A percentile compares a stretch with the other conserved stretches of the same genome.
These are phyloP conservation scores for Hypselothyrea guttata DNA, from an alignment of 2,888 invertebrate species.

Conservation along the genomic window DNA sequence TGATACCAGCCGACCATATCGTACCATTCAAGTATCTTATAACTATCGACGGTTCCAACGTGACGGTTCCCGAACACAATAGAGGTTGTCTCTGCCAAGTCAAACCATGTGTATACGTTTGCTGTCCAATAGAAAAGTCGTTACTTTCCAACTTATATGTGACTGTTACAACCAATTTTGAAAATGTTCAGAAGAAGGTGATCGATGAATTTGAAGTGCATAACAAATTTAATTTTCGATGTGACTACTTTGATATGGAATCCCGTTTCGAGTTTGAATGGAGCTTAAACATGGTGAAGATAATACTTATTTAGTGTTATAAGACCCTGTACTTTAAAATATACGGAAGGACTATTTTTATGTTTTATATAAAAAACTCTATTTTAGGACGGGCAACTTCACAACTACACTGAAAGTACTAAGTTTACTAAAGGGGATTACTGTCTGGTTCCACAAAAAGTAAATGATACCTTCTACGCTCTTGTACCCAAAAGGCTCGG, in stretches of 20 bases:
- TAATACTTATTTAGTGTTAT: no score
- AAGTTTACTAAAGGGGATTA: background rate
- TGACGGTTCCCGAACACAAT: background rate
- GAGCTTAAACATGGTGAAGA: no score
- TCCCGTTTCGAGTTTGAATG: background rate
- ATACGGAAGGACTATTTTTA: no score
- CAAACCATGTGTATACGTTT: slow-evolving; percentile 72
- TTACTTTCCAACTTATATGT: background rate
- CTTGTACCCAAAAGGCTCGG: background rate
- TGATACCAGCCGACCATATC: slow-evolving; percentile 41
- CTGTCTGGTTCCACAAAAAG: slow-evolving; percentile 12
- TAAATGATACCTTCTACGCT: background rate
- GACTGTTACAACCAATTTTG: slow-evolving; percentile 6
- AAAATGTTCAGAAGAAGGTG: background rate
- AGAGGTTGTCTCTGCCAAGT: slow-evolving; percentile 69
- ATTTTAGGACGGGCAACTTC: slow-evolving; percentile 11
- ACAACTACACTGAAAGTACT: background rate
- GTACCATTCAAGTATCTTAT: slow-evolving; percentile 31
- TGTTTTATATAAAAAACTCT: background rate
- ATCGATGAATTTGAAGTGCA: slow-evolving; percentile 6
- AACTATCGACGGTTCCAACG: rapidly evolving
- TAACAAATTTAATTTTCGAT: background rate
- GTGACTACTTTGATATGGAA: slow-evolving; percentile 11
- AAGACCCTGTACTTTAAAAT: no score
- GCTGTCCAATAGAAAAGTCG: slow-evolving; percentile 40